A percentile compares a stretch with the other conserved stretches of the same genome.
Conservation (phyloP, 2,113 vertebrate species). For the Oxyura jamaicensis region DNA sequence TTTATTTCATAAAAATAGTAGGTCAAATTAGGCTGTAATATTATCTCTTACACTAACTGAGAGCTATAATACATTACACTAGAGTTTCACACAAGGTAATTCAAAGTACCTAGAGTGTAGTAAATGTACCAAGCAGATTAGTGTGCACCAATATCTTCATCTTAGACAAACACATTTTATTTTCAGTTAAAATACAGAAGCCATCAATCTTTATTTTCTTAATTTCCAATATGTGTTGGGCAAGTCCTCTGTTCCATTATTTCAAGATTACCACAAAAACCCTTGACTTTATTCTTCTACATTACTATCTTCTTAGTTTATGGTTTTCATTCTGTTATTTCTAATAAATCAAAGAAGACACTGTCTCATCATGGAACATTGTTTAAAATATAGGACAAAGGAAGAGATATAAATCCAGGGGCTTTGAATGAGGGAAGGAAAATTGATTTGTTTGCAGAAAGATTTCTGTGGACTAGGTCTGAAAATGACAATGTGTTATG, state of each 20-base stretch:
- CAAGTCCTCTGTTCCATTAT: background rate
- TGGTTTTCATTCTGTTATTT: background rate
- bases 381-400: background rate
- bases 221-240: background rate
- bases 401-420: background rate
- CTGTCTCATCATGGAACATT: background rate
- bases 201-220: background rate
- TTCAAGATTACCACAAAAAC: background rate
- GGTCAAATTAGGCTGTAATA: background rate
- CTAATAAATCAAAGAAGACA: background rate
- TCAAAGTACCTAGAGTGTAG: background rate
- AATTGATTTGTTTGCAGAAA: background rate
- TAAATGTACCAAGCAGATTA: background rate
- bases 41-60: background rate
- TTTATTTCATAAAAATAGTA: background rate
- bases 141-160: background rate
- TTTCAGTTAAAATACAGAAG: background rate
- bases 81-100: background rate
- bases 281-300: background rate
- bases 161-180: background rate
- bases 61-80: background rate
- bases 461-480: slow-evolving; percentile 5
- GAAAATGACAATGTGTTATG: slow-evolving; percentile 24
- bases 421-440: background rate
- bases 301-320: background rate